phyloP scores from a whole-genome alignment of 2,797 vertebrate species.

The Mus spretus region DNA sequence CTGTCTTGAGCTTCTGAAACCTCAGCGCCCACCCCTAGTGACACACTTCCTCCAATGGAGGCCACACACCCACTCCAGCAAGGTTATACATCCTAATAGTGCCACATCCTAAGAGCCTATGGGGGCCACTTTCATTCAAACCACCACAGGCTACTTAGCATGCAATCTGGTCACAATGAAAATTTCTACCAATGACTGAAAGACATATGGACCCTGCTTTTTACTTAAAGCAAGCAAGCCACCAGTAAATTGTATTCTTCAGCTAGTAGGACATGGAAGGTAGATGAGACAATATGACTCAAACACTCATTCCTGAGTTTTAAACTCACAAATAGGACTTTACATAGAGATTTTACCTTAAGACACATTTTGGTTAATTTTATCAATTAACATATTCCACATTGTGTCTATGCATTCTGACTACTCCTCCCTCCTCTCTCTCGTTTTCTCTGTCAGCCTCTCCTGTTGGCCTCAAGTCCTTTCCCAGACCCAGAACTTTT shows the following conservation, averaged over 20 bases:
- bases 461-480: background rate
- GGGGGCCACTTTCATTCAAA: background rate
- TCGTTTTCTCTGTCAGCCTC: background rate
- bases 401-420: background rate
- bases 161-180: background rate
- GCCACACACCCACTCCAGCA: background rate
- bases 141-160: background rate
- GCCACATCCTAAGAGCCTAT: background rate
- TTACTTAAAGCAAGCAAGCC: background rate
- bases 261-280: background rate
- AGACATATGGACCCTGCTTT: background rate
- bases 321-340: background rate
- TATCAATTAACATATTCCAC: background rate
- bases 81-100: background rate
- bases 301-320: background rate
- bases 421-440: background rate
- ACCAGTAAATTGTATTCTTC: background rate
- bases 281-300: background rate
- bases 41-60: background rate
- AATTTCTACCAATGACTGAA: background rate
- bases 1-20: background rate
- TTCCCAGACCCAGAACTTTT: background rate
- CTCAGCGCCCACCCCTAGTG: too few relatives aligned
- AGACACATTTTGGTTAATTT: background rate
- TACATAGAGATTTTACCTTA: constrained; percentile 10